These are phyloP conservation scores for Phrixothrix hirtus DNA, from an alignment of 2,888 invertebrate species.

Conservation along the genomic window DNA sequence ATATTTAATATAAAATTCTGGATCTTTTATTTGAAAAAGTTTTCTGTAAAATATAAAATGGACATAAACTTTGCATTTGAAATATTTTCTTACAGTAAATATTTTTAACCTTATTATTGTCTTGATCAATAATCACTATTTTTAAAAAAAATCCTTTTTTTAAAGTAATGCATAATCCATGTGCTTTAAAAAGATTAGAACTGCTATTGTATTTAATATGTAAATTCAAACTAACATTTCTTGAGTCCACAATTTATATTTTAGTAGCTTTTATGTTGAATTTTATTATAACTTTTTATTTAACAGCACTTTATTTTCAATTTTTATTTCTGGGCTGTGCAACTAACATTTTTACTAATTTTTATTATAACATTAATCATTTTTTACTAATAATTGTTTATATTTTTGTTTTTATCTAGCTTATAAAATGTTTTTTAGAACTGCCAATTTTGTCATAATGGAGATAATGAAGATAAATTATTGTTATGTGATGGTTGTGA, in stretches of 20 bases:
- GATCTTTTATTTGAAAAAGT: too few relatives aligned
- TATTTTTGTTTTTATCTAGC: conserved; percentile 23
- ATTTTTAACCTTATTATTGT: too few relatives aligned
- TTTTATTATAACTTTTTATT: conserved; percentile 12
- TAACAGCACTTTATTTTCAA: conserved; percentile 10
- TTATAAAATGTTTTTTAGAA: conserved; percentile 65
- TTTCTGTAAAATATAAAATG: too few relatives aligned
- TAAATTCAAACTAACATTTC: too few relatives aligned
- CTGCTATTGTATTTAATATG: too few relatives aligned
- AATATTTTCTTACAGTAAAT: too few relatives aligned
- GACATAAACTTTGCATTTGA: too few relatives aligned
- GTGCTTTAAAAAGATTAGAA: too few relatives aligned
- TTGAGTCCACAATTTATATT: conserved; percentile 20
- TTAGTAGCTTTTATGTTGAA: conserved; percentile 5
- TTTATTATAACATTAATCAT: conserved; percentile 5
- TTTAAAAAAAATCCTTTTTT: too few relatives aligned
- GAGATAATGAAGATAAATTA: conserved; percentile 94
- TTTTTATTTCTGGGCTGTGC: conserved; percentile 26
- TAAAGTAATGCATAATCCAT: too few relatives aligned
- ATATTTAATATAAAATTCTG: too few relatives aligned
- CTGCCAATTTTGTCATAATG: conserved; percentile 96
- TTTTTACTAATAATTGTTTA: conserved; percentile 15
- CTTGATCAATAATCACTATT: too few relatives aligned
- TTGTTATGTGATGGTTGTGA: conserved; percentile 97
- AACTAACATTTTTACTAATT: conserved; percentile 25